A percentile compares a stretch with the other conserved stretches of the same genome.
Evolutionary conservation across 2,888 invertebrate genomes (phyloP).

Genomic region (Trachelus tabidus): DNA sequence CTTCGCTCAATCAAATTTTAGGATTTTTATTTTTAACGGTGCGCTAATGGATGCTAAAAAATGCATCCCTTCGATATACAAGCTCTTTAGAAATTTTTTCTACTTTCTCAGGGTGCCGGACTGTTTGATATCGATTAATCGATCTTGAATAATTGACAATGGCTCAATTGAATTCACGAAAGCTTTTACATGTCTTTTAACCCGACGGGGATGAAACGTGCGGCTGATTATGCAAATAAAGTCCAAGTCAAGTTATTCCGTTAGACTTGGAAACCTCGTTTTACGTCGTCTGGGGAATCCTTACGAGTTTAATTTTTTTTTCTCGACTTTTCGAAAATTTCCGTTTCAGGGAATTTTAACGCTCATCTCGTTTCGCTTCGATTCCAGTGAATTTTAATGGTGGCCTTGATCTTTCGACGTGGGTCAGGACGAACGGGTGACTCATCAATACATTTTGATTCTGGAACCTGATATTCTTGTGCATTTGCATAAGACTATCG

Average conservation of each 20-base stretch:
- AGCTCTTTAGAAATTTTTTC: background rate
- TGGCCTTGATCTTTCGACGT: too few species aligned
- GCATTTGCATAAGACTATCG: slow-evolving; percentile 6
- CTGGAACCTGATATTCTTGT: background rate
- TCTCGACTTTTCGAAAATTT: too few species aligned
- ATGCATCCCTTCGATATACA: background rate
- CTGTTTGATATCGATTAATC: background rate
- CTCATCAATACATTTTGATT: background rate
- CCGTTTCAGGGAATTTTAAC: too few species aligned
- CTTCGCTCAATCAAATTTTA: background rate
- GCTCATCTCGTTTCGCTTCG: background rate
- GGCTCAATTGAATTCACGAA: background rate
- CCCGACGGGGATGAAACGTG: too few species aligned
- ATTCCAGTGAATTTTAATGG: background rate
- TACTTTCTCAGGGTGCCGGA: background rate
- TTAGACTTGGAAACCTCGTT: too few species aligned
- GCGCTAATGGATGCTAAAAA: background rate
- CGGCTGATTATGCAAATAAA: too few species aligned
- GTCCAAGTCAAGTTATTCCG: too few species aligned
- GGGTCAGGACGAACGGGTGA: background rate
- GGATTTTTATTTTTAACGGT: background rate
- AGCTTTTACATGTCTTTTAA: background rate
- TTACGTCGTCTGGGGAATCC: too few species aligned
- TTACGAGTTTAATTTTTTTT: too few species aligned
- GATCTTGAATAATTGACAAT: background rate